Conservation (phyloP, 2,888 invertebrate genomes). For the Parascotia fuliginaria region DNA sequence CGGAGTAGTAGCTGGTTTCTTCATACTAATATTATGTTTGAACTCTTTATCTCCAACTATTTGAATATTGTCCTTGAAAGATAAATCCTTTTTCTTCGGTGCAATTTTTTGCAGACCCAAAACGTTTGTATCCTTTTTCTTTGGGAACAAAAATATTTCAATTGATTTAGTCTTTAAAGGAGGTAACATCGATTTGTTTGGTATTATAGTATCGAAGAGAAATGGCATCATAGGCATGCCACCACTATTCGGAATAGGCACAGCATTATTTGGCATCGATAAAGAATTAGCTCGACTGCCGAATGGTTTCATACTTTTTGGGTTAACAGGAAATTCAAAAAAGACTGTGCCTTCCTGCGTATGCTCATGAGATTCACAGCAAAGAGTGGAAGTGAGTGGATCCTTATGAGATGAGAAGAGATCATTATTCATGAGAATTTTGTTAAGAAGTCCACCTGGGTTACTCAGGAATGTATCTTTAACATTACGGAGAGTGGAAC, state of each 20-base stretch:
- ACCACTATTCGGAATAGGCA: constrained; percentile 1
- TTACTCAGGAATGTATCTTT: constrained; percentile 51
- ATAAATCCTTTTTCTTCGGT: constrained; percentile 41
- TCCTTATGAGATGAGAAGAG: constrained; percentile 61
- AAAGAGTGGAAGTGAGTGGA: constrained; percentile 54
- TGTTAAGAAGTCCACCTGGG: constrained; percentile 63
- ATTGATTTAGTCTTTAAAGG: constrained; percentile 58
- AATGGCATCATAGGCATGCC: constrained; percentile 51
- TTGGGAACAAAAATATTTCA: constrained; percentile 72
- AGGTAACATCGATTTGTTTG: constrained; percentile 43
- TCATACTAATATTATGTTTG: constrained; percentile 52
- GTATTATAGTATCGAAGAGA: constrained; percentile 49
- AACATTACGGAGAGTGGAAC: constrained; percentile 52
- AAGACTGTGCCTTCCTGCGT: constrained; percentile 63
- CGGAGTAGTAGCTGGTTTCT: constrained; percentile 40
- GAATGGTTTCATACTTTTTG: constrained; percentile 21
- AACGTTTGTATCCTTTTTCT: constrained; percentile 52
- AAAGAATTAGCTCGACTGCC: constrained; percentile 12
- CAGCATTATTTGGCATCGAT: constrained; percentile 3
- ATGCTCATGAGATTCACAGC: constrained; percentile 73
- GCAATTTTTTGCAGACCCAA: constrained; percentile 36
- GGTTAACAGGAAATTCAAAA: constrained; percentile 61
- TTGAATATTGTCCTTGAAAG: constrained; percentile 56
- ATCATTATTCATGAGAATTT: constrained; percentile 63
- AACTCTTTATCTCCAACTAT: constrained; percentile 65